Conservation (phyloP, 2,113 vertebrate genomes). For the Galbula dea region DNA sequence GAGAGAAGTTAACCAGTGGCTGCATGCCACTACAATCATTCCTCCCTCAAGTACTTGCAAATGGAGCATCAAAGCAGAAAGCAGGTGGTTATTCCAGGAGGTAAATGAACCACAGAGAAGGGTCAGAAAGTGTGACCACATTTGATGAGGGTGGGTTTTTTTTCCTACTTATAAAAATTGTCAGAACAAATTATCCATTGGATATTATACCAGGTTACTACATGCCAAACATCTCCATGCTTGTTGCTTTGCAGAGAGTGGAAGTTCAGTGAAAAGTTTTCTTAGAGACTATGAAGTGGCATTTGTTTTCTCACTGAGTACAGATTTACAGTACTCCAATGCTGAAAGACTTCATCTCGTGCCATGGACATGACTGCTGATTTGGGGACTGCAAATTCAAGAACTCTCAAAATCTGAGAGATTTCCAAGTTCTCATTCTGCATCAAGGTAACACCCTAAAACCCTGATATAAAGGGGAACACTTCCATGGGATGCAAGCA, state of each 20-base stretch:
- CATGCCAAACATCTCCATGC: background rate
- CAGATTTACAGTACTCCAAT: background rate
- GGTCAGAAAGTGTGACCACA: slow-evolving; percentile 10
- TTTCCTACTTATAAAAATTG: slow-evolving; percentile 17
- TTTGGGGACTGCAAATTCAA: background rate
- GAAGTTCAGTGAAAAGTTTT: background rate
- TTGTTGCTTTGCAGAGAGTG: background rate
- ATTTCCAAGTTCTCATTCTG: background rate
- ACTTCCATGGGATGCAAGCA: background rate
- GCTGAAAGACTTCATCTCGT: background rate
- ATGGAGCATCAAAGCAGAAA: slow-evolving; percentile 59
- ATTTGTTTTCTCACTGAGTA: background rate
- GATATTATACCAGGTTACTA: background rate
- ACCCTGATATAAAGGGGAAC: background rate
- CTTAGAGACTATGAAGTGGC: background rate
- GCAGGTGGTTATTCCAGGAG: slow-evolving; percentile 57
- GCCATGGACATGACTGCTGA: background rate
- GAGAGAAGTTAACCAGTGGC: slow-evolving; percentile 52
- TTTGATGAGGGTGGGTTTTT: background rate
- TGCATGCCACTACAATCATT: slow-evolving; percentile 39
- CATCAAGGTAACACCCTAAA: background rate
- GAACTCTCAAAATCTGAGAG: background rate
- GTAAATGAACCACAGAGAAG: slow-evolving; percentile 50
- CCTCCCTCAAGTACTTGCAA: slow-evolving; percentile 56
- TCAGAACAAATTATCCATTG: slow-evolving; percentile 42